Evolutionary conservation across 2,113 vertebrate genomes (phyloP).

Genomic region (Phoxinus phoxinus): DNA sequence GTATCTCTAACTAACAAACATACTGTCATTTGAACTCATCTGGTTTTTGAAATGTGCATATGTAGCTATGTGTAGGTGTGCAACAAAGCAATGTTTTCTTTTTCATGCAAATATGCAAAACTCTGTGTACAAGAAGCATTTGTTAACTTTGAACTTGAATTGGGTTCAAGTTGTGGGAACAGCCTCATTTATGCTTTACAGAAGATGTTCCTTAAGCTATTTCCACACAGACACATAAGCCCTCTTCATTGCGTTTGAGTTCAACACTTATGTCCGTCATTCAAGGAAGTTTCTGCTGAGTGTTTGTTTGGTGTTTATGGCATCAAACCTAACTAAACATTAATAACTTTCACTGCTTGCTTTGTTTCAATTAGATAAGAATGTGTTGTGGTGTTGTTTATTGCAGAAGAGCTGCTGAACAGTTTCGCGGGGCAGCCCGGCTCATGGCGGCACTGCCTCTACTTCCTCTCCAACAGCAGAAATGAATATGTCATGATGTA

Average conservation of each 20-base stretch:
- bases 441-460: constrained; percentile 97
- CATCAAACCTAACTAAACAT: background rate
- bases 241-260: background rate
- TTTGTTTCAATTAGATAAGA: background rate
- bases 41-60: background rate
- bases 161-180: background rate
- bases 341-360: background rate
- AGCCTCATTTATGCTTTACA: background rate
- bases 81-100: background rate
- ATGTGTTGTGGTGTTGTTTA: constrained; percentile 4
- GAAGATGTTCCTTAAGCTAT: background rate
- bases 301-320: background rate
- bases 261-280: background rate
- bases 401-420: constrained; percentile 95
- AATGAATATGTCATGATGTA: constrained; percentile 99
- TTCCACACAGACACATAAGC: too few species aligned
- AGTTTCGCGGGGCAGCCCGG: constrained; percentile 98
- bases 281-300: background rate
- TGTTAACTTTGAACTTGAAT: background rate
- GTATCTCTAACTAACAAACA: background rate
- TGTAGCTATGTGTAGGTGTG: background rate
- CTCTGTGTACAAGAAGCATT: background rate
- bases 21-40: background rate
- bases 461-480: constrained; percentile 95
- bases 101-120: background rate